phyloP scores from a whole-genome alignment of 92 coral and sea anemone genomes.

The Epizoanthus ramosus region DNA sequence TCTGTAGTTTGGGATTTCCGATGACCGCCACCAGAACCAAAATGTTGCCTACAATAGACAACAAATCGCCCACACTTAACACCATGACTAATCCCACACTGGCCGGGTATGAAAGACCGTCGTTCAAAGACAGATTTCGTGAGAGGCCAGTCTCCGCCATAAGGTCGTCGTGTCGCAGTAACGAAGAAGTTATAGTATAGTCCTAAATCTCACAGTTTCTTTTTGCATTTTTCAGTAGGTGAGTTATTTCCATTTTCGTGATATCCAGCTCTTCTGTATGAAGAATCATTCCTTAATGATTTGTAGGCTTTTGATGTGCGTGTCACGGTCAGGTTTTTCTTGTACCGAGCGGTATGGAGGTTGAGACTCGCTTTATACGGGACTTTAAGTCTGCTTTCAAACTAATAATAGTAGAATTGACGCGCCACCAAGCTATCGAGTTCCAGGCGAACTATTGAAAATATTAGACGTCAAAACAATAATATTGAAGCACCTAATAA shows the following conservation, averaged over 20 bases:
- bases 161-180: background rate
- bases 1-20: slow-evolving; percentile 86
- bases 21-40: slow-evolving; percentile 80
- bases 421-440: slow-evolving; percentile 16
- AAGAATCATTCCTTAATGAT: too few species aligned
- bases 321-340: slow-evolving; percentile 14
- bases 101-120: slow-evolving; percentile 15
- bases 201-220: too few species aligned
- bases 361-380: slow-evolving; percentile 20
- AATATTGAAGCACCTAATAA: slow-evolving; percentile 9
- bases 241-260: too few species aligned
- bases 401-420: slow-evolving; percentile 29
- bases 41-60: slow-evolving; percentile 69
- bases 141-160: slow-evolving; percentile 12
- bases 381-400: background rate
- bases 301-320: background rate
- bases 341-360: background rate
- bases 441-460: slow-evolving; percentile 12
- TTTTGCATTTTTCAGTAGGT: too few species aligned
- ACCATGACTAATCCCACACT: slow-evolving; percentile 37
- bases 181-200: too few species aligned
- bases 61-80: slow-evolving; percentile 40
- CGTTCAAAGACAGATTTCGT: slow-evolving; percentile 19
- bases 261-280: too few species aligned
- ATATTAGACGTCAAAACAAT: background rate